A percentile compares a stretch with the other conserved stretches of the same genome.
Evolutionary conservation across 2,888 invertebrate species (phyloP).

Genomic region (Drosophila paracracens): DNA sequence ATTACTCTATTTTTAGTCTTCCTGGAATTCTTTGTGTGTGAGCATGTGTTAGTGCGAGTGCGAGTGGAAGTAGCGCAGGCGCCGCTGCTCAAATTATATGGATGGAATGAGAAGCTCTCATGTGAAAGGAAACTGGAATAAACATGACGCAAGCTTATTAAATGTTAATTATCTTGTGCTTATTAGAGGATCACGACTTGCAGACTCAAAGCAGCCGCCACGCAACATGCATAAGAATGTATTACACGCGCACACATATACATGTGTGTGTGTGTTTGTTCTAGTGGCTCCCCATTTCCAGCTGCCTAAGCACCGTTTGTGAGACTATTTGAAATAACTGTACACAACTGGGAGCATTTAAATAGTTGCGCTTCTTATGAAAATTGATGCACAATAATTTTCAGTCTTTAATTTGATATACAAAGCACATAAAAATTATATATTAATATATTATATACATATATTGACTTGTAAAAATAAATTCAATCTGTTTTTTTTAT

Average conservation of each 20-base stretch:
- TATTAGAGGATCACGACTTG: slow-evolving; percentile 22
- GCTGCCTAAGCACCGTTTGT: slow-evolving; percentile 65
- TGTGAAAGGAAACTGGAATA: slow-evolving; percentile 7
- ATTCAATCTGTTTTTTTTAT: neutral
- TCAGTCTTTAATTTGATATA: neutral
- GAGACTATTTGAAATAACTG: slow-evolving; percentile 56
- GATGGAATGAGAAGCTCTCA: slow-evolving; percentile 2
- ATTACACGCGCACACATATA: neutral
- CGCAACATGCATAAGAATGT: slow-evolving; percentile 32
- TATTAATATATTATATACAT: neutral
- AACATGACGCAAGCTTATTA: slow-evolving; percentile 14
- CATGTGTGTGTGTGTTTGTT: neutral
- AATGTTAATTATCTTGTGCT: slow-evolving; percentile 36
- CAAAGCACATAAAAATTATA: neutral
- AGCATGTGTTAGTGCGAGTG: neutral
- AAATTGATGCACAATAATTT: neutral
- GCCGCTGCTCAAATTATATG: slow-evolving; percentile 5
- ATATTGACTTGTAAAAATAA: neutral
- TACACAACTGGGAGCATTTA: slow-evolving; percentile 17
- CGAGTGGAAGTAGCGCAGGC: slow-evolving; percentile 13
- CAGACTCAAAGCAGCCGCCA: slow-evolving; percentile 5
- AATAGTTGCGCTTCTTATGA: slow-evolving; percentile 9
- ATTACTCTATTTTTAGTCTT: slow-evolving; percentile 23
- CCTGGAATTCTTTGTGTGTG: slow-evolving; percentile 9
- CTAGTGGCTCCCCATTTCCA: slow-evolving; percentile 55